Base-by-base conservation (phyloP, 2,888 invertebrate genomes). In the Noctua comes region DNA sequence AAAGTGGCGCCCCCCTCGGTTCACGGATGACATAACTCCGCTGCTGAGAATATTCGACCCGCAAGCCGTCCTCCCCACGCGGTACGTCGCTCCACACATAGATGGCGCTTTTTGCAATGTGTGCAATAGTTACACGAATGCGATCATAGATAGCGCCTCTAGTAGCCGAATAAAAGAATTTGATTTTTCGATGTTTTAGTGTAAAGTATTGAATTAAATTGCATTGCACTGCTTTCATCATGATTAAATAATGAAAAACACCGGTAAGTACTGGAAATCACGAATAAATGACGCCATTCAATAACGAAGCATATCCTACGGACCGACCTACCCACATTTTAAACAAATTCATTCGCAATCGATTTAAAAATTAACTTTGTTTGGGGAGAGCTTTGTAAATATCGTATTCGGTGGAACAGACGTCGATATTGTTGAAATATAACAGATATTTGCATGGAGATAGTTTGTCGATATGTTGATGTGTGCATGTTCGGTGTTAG, bases 1-100 rank as follows among this genome's bases (percentile, higher is more conserved):
- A 97, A 98, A 98, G 96, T 98, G 98, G 98, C 98, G 98, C 91
- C 98, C 98, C 93, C 98, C 98, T 90, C 97, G 98, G 96, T 98
- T 98, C 97, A 97, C 97, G 91, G 98, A 98, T 92, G 98, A 98
- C 97, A 98, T 98, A 94, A 98, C 98, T 93, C 98, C 98, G 96
- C 97, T 98, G 95, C 97, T 98, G 96, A 97, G 98, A 95, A 97
- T 98, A 96, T 98, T 98, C 97, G 98, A 98, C 97, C 98, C 98
- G 89, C 97, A 97, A 92, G 97, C 98, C 92, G 97, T 97, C 89
- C 96, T 95, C 81, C 96, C 96, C 86, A 87, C 91, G 95, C 97
- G 97, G 97, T 97, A 97, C 93, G 97, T 96, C 94, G 93, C 93
- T 94, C 91, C 93, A 93, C 90, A 92, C 84, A 93, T 95, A 96